Conservation (phyloP, 2,888 invertebrate species). For the Deroplatys truncata region DNA sequence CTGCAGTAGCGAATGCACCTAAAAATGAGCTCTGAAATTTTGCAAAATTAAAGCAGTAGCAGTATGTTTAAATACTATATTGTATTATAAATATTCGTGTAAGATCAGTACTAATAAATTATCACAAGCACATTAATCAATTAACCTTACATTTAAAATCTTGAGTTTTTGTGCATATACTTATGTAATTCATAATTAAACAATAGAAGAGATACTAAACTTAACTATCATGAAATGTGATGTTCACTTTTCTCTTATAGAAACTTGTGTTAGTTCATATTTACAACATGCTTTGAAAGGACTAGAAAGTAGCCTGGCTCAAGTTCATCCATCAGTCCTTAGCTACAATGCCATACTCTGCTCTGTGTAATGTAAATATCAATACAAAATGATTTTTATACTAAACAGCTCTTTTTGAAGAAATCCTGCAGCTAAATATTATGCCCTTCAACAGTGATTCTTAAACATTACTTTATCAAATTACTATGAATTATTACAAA, state of each 20-base stretch:
- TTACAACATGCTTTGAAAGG: conserved; percentile 4
- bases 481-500: not conserved
- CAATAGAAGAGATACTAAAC: not conserved
- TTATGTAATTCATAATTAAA: not conserved
- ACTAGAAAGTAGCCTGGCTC: conserved; percentile 6
- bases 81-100: not conserved
- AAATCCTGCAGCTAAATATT: not conserved
- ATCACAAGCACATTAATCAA: not conserved
- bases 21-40: not conserved
- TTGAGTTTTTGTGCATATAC: not conserved
- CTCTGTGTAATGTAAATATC: not conserved
- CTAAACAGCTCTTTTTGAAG: not conserved
- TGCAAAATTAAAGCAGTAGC: not conserved
- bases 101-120: not conserved
- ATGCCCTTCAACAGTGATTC: not conserved
- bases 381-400: not conserved
- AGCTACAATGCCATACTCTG: not conserved
- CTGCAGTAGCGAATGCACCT: not conserved
- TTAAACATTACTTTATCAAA: not conserved
- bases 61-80: conserved; percentile 2
- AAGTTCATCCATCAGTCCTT: not conserved
- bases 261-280: not conserved
- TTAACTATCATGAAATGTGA: not conserved
- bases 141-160: conserved; percentile 4
- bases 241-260: not conserved